These are phyloP conservation scores for Notiomystis cincta DNA, from an alignment of 2,113 vertebrate genomes.

Conservation along the genomic window DNA sequence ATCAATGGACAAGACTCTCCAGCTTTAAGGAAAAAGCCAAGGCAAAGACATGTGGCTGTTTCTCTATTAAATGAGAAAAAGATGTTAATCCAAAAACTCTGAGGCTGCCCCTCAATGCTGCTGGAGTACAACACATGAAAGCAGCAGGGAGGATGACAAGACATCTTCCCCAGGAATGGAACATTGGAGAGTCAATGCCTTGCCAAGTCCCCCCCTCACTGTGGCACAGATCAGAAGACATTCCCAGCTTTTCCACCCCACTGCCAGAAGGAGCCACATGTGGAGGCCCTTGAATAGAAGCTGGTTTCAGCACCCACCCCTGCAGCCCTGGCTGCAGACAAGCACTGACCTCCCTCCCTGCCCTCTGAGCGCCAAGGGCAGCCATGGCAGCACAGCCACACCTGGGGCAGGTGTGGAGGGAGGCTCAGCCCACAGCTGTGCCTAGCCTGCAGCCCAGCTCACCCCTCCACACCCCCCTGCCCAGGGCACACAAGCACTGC, in stretches of 20 bases:
- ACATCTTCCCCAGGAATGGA: background rate
- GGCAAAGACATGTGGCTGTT: background rate
- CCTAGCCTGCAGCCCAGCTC: background rate
- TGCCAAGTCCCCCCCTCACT: background rate
- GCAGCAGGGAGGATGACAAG: background rate
- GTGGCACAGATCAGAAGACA: background rate
- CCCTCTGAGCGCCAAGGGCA: background rate
- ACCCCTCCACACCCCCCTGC: background rate
- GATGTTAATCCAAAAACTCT: background rate
- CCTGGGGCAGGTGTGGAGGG: background rate
- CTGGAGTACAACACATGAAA: background rate
- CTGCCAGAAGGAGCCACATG: background rate
- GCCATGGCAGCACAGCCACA: background rate
- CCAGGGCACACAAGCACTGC: background rate
- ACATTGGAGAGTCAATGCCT: accelerated
- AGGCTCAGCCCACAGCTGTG: background rate
- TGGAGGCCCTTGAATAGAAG: background rate
- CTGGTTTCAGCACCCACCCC: background rate
- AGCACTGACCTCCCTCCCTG: background rate
- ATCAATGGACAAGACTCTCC: background rate
- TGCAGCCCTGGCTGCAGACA: background rate
- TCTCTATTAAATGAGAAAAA: background rate
- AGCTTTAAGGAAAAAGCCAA: background rate
- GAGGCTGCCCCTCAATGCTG: background rate
- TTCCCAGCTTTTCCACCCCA: background rate